phyloP scores from a whole-genome alignment of 2,113 vertebrate genomes.

The Leptosomus discolor region DNA sequence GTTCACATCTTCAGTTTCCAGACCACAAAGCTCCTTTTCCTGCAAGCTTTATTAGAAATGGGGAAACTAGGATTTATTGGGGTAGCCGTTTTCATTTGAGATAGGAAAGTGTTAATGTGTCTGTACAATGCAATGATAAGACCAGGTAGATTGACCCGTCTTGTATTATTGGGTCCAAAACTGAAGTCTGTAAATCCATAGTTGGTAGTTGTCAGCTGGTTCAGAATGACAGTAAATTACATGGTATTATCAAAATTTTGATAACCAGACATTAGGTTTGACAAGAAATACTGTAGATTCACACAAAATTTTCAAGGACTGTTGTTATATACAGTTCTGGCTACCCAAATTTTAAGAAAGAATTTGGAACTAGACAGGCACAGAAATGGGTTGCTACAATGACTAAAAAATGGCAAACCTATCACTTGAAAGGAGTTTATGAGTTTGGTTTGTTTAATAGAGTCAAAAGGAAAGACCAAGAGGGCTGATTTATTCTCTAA shows the following conservation, averaged over 20 bases:
- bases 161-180: not conserved
- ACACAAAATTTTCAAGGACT: not conserved
- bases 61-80: not conserved
- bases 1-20: not conserved
- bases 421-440: not conserved
- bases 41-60: not conserved
- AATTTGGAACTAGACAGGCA: not conserved
- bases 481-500: not conserved
- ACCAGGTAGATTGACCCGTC: not conserved
- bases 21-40: not conserved
- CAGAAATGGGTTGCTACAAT: not conserved
- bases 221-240: not conserved
- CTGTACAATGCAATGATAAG: not conserved
- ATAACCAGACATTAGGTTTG: not conserved
- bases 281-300: not conserved
- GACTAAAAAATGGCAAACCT: not conserved
- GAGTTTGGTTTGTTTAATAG: not conserved
- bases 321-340: not conserved
- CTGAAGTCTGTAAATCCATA: not conserved
- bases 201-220: not conserved
- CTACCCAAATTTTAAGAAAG: not conserved
- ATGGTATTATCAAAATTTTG: not conserved
- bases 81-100: not conserved
- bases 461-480: not conserved
- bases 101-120: not conserved